phyloP scores from a whole-genome alignment of 2,797 vertebrate species.

The Percopsis omiscomaycus region DNA sequence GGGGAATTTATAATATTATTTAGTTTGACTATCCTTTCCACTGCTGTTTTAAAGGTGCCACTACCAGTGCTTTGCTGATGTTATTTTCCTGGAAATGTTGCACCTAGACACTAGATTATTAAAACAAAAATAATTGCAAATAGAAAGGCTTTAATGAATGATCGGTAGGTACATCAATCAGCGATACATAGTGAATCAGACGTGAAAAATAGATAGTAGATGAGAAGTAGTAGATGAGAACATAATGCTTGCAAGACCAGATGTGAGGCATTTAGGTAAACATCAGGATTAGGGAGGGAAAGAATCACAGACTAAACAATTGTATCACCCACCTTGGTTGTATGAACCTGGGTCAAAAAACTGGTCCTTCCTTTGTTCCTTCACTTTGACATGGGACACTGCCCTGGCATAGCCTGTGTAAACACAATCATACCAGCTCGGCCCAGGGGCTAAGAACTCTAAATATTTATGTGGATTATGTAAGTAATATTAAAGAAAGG shows the following conservation, averaged over 20 bases:
- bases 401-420: slow-evolving; percentile 42
- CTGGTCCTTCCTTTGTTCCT: slow-evolving; percentile 14
- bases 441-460: slow-evolving; percentile 49
- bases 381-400: slow-evolving; percentile 18
- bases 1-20: no score
- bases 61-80: no score
- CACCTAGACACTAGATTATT: no score
- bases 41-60: no score
- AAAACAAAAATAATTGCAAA: no score
- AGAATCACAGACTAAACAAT: background rate
- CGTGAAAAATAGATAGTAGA: background rate
- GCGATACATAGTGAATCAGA: background rate
- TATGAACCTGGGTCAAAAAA: background rate
- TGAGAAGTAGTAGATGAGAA: background rate
- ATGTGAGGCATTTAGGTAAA: background rate
- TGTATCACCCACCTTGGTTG: background rate
- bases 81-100: no score
- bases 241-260: background rate
- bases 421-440: slow-evolving; percentile 50
- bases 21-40: no score
- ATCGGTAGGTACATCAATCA: background rate
- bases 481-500: slow-evolving; percentile 34
- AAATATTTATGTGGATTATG: slow-evolving; percentile 59
- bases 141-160: no score
- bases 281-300: background rate